These are phyloP conservation scores for Mesoligia furuncula DNA, from an alignment of 2,888 invertebrate genomes.

Conservation along the genomic window DNA sequence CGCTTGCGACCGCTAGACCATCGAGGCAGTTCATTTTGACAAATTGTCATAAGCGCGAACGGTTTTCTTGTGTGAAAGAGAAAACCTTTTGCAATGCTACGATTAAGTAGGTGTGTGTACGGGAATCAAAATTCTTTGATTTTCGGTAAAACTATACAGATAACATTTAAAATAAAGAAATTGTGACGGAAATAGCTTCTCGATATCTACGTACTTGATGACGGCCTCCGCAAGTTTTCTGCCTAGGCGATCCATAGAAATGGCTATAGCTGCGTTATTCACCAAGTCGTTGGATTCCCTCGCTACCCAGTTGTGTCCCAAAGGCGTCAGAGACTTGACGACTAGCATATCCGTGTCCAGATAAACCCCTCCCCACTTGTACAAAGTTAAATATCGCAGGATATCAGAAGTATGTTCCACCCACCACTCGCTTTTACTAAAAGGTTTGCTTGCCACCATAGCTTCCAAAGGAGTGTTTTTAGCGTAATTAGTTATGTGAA, in stretches of 20 bases:
- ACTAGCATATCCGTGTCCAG: constrained; percentile 94
- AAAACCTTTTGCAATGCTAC: neutral
- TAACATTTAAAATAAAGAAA: neutral
- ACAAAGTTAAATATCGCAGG: constrained; percentile 92
- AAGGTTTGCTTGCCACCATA: constrained; percentile 85
- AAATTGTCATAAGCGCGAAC: neutral
- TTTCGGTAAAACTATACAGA: neutral
- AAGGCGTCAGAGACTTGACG: constrained; percentile 89
- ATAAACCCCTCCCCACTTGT: constrained; percentile 94
- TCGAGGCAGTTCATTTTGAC: neutral
- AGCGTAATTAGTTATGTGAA: constrained; percentile 79
- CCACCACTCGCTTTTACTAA: constrained; percentile 88
- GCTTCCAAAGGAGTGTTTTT: constrained; percentile 90
- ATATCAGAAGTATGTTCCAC: constrained; percentile 91
- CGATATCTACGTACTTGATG: constrained; percentile 51
- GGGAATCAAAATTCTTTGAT: neutral
- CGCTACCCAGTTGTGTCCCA: constrained; percentile 91
- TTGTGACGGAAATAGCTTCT: neutral
- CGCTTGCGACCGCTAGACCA: too few species aligned
- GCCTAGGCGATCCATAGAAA: constrained; percentile 79
- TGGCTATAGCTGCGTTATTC: constrained; percentile 92
- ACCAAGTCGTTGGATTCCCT: constrained; percentile 88
- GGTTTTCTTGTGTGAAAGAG: neutral
- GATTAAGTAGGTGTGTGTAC: neutral
- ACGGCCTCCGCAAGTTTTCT: constrained; percentile 52